Conservation (phyloP, 1,140 invertebrate genomes). For the Drosophila prosaltans region DNA sequence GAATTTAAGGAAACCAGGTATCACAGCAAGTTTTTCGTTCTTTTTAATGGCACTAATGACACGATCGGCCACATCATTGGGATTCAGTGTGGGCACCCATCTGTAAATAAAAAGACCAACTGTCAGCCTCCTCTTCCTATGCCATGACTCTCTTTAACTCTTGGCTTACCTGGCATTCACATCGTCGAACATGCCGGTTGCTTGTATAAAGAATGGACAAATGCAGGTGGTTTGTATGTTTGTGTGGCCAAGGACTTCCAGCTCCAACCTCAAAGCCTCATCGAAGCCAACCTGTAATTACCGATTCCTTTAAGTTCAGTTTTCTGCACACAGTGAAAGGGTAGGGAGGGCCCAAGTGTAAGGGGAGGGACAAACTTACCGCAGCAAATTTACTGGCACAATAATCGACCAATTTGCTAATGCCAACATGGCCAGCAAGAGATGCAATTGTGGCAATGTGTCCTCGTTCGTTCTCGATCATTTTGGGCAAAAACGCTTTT, state of each 20-base stretch:
- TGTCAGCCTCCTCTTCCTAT: conserved; percentile 37
- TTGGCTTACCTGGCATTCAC: conserved; percentile 89
- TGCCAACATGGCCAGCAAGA: conserved; percentile 93
- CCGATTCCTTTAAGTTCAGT: conserved; percentile 15
- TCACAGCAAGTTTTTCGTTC: conserved; percentile 90
- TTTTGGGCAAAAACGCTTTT: conserved; percentile 82
- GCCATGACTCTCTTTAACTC: conserved; percentile 11
- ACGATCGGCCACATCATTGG: conserved; percentile 93
- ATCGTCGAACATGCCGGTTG: conserved; percentile 97
- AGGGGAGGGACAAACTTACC: conserved; percentile 83
- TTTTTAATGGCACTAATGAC: conserved; percentile 92
- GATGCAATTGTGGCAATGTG: conserved; percentile 98
- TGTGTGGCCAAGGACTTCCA: conserved; percentile 87
- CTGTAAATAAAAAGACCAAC: conserved; percentile 82
- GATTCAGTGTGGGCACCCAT: conserved; percentile 91
- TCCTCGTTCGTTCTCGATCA: conserved; percentile 83
- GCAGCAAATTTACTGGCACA: conserved; percentile 97
- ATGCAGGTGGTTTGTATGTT: conserved; percentile 94
- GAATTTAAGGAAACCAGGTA: conserved; percentile 89
- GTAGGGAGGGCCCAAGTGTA: neutral
- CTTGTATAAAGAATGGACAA: conserved; percentile 96
- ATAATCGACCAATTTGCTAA: conserved; percentile 95
- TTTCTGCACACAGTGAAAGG: neutral
- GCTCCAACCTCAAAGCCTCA: conserved; percentile 91
- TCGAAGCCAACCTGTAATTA: conserved; percentile 89